Evolutionary conservation across 1,140 invertebrate genomes (phyloP), one percentile per base, ranked within the genome.

Genomic region (Drosophila mauritiana): DNA sequence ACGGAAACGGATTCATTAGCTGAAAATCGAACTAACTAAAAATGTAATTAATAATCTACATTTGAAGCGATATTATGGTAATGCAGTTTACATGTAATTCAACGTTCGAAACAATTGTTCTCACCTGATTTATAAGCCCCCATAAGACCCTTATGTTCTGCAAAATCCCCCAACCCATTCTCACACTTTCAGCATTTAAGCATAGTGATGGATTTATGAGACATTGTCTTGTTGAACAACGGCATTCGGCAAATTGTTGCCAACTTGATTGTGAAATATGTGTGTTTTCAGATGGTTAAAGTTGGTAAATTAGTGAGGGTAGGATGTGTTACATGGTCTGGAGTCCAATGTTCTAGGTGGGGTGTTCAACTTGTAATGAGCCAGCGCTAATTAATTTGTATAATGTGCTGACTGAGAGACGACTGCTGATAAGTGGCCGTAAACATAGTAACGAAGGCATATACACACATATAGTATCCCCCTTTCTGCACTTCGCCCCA

Each of bases 361-460:
- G 12, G 49, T 42, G 31, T 31, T 15, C 2, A 22, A 22, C 53
- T 76, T 56, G 54, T 76, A 77, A 77, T 77, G 74, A 77, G 53
- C 36, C 56, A 62, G 55, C 48, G 75, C 63, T 86, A 86, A 86
- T 88, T 83, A 86, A 88, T 83, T 86, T 86, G 65, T 86, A 79
- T 76, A 86, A 79, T 79, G 75, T 73, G 75, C 83, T 83, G 83
- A 58, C 52, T 54, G 54, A 53, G 49, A 52, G 53, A 63, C 51
- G 25, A 59, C 56, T 42, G 51, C 62, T 54, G 81, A 73, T 80
- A 84, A 85, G 62, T 85, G 70, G 63, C 58, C 64, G 68, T 80
- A 65, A 85, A 85, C 67, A 65, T 68, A 31, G 31, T 31, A 31
- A 76, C 64, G 64, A 79, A 51, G 55, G 46, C 39, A 63, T 81